A percentile compares a stretch with the other conserved stretches of the same genome.
These are phyloP conservation scores for Megalonaias nervosa DNA, from an alignment of 1,140 invertebrate species.

Conservation along the genomic window DNA sequence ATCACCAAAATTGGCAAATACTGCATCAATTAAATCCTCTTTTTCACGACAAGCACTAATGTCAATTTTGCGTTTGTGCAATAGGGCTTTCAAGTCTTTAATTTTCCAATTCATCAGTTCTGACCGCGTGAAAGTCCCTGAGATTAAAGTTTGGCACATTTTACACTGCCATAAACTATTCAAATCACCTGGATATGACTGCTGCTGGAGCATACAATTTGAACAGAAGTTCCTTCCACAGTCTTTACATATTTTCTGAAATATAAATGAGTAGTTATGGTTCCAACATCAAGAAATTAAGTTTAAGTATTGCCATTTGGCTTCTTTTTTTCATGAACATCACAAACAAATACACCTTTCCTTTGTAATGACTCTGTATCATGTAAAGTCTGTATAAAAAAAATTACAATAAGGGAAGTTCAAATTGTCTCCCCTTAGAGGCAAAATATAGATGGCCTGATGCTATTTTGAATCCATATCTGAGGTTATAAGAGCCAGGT, in stretches of 20 bases:
- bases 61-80: slow-evolving; percentile 60
- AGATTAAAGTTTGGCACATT: slow-evolving; percentile 60
- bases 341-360: too few species aligned
- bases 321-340: too few species aligned
- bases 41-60: slow-evolving; percentile 67
- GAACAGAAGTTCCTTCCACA: slow-evolving; percentile 64
- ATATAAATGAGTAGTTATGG: slow-evolving; percentile 8
- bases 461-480: too few species aligned
- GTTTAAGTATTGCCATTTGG: too few species aligned
- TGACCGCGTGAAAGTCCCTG: slow-evolving; percentile 58
- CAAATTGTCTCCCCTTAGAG: too few species aligned
- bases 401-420: too few species aligned
- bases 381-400: too few species aligned
- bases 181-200: slow-evolving; percentile 11
- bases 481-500: too few species aligned
- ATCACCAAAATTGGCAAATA: slow-evolving; percentile 57
- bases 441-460: too few species aligned
- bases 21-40: slow-evolving; percentile 66
- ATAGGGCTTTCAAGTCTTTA: slow-evolving; percentile 65
- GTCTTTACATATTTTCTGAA: slow-evolving; percentile 65
- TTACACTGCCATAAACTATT: slow-evolving; percentile 53
- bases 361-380: too few species aligned
- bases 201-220: slow-evolving; percentile 53
- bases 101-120: slow-evolving; percentile 64
- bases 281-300: too few species aligned